phyloP scores from a whole-genome alignment of 2,888 invertebrate genomes.

The Heliconius ethilla region DNA sequence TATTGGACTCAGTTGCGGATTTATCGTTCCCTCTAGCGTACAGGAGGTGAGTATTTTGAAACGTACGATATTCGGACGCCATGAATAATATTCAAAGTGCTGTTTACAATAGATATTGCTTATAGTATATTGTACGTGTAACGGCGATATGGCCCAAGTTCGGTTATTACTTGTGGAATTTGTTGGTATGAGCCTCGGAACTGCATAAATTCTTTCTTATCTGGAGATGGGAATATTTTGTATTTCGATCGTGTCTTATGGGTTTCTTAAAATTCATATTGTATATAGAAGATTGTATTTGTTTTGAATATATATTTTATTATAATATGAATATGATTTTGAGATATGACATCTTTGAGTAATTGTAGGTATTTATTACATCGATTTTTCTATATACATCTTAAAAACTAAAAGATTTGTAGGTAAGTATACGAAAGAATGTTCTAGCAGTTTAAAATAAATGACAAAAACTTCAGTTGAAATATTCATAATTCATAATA shows the following conservation, averaged over 20 bases:
- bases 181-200: neutral
- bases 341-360: neutral
- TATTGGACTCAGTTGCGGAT: constrained; percentile 59
- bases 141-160: constrained; percentile 16
- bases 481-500: too few species aligned
- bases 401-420: neutral
- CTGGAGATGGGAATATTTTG: constrained; percentile 2
- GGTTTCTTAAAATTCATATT: neutral
- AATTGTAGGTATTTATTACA: neutral
- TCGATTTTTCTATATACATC: neutral
- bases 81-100: constrained; percentile 40
- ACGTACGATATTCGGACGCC: constrained; percentile 41
- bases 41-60: constrained; percentile 58
- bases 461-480: too few species aligned
- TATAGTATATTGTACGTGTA: constrained; percentile 27
- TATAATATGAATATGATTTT: neutral
- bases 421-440: too few species aligned
- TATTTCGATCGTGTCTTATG: neutral
- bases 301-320: neutral
- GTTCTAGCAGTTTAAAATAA: too few species aligned
- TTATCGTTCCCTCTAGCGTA: constrained; percentile 56
- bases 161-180: constrained; percentile 11
- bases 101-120: constrained; percentile 27
- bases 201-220: constrained; percentile 22
- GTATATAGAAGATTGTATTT: neutral